Evolutionary conservation across 1,140 invertebrate genomes (phyloP).

Genomic region (Aphelenchoides besseyi): DNA sequence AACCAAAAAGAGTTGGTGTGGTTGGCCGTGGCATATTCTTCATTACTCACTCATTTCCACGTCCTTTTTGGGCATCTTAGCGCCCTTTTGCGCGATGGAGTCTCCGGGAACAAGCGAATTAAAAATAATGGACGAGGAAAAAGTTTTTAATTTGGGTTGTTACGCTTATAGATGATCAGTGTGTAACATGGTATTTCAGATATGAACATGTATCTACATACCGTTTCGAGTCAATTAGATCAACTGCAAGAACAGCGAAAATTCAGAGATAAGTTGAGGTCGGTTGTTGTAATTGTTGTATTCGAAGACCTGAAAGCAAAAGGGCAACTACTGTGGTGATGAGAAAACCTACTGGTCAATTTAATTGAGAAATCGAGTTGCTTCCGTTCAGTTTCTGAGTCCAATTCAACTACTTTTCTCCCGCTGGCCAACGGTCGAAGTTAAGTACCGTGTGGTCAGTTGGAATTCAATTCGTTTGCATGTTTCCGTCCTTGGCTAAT

Average conservation of each 20-base stretch:
- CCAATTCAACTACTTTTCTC: not conserved
- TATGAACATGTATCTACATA: slow-evolving; percentile 3
- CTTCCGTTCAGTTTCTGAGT: too few species aligned
- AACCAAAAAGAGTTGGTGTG: too few species aligned
- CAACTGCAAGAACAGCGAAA: slow-evolving; percentile 1
- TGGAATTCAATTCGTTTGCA: too few species aligned
- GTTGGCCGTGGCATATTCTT: too few species aligned
- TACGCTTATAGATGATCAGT: too few species aligned
- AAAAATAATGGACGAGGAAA: too few species aligned
- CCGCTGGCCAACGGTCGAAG: not conserved
- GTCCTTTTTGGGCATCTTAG: too few species aligned
- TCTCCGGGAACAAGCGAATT: too few species aligned
- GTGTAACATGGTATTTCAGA: too few species aligned
- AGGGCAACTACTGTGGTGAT: not conserved
- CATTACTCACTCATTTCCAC: too few species aligned
- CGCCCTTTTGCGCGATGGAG: too few species aligned
- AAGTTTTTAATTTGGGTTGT: too few species aligned
- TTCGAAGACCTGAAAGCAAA: not conserved
- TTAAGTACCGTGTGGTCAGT: not conserved
- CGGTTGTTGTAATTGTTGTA: not conserved
- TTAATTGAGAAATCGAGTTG: not conserved
- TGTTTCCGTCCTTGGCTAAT: not conserved
- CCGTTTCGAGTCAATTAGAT: not conserved
- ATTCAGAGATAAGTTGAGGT: slow-evolving; percentile 4
- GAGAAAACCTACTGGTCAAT: not conserved